A percentile compares a stretch with the other conserved stretches of the same genome.
These are phyloP conservation scores for Apodemus agrarius DNA, from an alignment of 2,797 vertebrate species.

Conservation along the genomic window DNA sequence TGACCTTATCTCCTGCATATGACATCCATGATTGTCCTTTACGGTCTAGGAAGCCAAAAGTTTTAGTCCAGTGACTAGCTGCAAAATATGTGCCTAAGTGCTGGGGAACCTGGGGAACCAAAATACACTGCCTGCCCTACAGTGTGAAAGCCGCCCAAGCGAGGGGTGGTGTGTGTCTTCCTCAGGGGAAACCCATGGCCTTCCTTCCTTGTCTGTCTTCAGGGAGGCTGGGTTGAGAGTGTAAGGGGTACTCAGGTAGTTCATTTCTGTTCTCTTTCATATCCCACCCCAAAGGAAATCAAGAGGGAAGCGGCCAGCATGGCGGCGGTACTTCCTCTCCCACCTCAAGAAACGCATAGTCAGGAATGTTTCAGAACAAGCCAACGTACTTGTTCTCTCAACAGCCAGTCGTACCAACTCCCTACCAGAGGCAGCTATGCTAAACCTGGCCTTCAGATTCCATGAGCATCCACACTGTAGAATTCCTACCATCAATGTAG, in stretches of 20 bases:
- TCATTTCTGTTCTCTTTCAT: not conserved
- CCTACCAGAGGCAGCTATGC: slow-evolving; percentile 68
- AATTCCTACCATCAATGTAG: slow-evolving; percentile 85
- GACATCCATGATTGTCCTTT: not conserved
- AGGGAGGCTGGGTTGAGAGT: not conserved
- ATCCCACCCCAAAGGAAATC: not conserved
- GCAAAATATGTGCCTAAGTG: fast-evolving
- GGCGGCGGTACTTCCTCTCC: not conserved
- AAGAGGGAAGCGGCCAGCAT: not conserved
- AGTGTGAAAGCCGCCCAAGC: fast-evolving
- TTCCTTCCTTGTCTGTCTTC: not conserved
- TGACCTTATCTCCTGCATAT: not conserved
- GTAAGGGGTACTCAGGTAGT: fast-evolving
- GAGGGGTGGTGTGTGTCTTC: fast-evolving
- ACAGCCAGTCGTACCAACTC: slow-evolving; percentile 66
- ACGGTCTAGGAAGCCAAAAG: not conserved
- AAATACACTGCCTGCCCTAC: fast-evolving
- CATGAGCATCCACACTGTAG: slow-evolving; percentile 80
- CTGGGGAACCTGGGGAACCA: not conserved
- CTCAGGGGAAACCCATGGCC: fast-evolving
- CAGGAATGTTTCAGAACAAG: not conserved
- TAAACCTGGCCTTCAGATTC: slow-evolving; percentile 78
- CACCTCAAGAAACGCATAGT: not conserved
- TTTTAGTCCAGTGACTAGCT: not conserved
- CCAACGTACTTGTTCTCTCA: not conserved